Conservation (phyloP, 2,113 vertebrate species). For the Psophia crepitans region DNA sequence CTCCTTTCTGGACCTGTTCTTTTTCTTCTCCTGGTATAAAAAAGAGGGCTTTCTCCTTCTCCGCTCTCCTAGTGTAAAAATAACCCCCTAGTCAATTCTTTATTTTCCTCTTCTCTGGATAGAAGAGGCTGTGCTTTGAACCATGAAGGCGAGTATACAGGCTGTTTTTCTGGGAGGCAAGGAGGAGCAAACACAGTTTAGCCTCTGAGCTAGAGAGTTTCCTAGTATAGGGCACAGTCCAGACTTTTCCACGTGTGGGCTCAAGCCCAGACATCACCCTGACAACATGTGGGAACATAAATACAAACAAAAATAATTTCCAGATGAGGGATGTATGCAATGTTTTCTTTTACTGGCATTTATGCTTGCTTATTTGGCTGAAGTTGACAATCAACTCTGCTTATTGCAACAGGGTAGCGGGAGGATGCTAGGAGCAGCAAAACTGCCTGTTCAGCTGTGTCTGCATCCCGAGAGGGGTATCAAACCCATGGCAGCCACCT, state of each 20-base stretch:
- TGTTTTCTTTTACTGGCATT: conserved; percentile 63
- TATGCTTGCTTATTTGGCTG: conserved; percentile 60
- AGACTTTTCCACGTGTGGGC: conserved; percentile 51
- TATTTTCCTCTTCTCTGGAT: neutral
- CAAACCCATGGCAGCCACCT: neutral
- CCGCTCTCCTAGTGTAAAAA: neutral
- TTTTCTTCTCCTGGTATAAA: neutral
- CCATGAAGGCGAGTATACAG: neutral
- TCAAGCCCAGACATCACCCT: conserved; percentile 59
- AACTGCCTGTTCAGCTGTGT: conserved; percentile 12
- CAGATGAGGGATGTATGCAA: conserved; percentile 66
- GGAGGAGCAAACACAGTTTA: neutral
- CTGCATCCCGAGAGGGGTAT: neutral
- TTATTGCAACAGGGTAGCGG: conserved; percentile 36
- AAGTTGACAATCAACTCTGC: neutral
- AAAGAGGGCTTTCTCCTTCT: neutral
- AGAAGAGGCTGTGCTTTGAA: neutral
- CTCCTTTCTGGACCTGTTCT: neutral
- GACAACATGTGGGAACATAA: conserved; percentile 66
- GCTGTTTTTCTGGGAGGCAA: neutral
- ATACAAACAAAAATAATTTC: conserved; percentile 71
- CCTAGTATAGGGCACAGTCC: conserved; percentile 29
- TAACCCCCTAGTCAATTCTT: neutral
- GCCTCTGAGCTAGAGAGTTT: conserved; percentile 37
- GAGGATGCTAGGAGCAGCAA: neutral